phyloP scores from a whole-genome alignment of 2,888 invertebrate species.

The Sisyra nigra region DNA sequence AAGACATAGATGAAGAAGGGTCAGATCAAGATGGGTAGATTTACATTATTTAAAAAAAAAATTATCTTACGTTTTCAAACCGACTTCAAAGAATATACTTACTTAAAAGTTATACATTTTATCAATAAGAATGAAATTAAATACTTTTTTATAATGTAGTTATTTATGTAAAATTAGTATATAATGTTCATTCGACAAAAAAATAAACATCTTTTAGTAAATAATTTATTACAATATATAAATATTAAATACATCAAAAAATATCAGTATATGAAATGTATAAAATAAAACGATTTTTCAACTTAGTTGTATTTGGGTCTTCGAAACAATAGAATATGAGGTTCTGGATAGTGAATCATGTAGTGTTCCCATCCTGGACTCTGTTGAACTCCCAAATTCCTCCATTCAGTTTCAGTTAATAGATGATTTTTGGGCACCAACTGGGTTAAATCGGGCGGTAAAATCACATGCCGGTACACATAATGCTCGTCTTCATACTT shows the following conservation, averaged over 20 bases:
- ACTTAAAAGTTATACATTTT: no score
- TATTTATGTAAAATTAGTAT: not conserved
- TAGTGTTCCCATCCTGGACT: constrained; percentile 84
- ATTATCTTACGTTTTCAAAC: no score
- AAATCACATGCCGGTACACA: constrained; percentile 86
- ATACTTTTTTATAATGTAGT: not conserved
- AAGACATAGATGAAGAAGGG: constrained; percentile 39
- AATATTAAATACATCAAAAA: no score
- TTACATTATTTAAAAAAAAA: no score
- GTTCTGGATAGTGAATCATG: constrained; percentile 84
- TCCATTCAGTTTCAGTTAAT: constrained; percentile 91
- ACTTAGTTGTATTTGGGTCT: constrained; percentile 23
- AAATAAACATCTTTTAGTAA: no score
- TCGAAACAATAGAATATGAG: constrained; percentile 71
- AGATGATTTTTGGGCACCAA: constrained; percentile 77
- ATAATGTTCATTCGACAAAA: no score
- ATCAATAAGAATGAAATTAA: not conserved
- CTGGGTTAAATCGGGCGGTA: constrained; percentile 71
- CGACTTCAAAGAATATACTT: no score
- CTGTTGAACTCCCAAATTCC: constrained; percentile 86
- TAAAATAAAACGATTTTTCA: not conserved
- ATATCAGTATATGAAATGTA: no score
- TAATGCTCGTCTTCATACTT: constrained; percentile 75
- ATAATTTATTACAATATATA: no score
- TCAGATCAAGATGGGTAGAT: constrained; percentile 27